These are phyloP conservation scores for Myioborus melanocephalus DNA, from an alignment of 2,797 vertebrate genomes.

Conservation along the genomic window DNA sequence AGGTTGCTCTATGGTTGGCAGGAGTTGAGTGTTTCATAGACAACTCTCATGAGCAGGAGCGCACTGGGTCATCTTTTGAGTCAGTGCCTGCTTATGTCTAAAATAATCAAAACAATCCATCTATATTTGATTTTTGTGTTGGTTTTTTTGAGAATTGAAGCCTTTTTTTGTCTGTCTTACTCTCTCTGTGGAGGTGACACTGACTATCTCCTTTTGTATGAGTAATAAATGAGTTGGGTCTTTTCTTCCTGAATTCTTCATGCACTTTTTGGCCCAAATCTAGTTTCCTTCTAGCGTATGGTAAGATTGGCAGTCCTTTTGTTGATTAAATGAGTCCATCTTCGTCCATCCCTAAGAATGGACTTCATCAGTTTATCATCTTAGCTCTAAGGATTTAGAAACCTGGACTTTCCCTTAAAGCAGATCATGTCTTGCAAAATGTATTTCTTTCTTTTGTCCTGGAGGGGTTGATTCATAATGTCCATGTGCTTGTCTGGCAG, in stretches of 20 bases:
- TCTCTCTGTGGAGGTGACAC: not conserved
- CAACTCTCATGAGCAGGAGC: not conserved
- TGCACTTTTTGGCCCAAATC: not conserved
- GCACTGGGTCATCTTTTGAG: not conserved
- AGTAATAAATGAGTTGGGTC: not conserved
- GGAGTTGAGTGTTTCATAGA: not conserved
- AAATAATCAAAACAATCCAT: not conserved
- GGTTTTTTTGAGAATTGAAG: not conserved
- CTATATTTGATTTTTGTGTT: not conserved
- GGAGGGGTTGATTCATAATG: not conserved
- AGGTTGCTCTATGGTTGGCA: rapidly evolving
- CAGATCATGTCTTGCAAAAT: not conserved
- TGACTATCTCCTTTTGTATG: not conserved
- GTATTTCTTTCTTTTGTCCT: not conserved
- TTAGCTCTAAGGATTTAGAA: not conserved
- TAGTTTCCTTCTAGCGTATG: not conserved
- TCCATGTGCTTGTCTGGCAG: not conserved
- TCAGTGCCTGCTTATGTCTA: not conserved
- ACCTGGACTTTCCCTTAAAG: not conserved
- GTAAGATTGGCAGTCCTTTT: not conserved
- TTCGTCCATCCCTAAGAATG: not conserved
- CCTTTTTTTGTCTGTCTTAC: not conserved
- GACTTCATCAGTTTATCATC: not conserved
- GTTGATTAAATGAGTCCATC: not conserved
- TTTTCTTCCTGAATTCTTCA: not conserved